Evolutionary conservation across 2,888 invertebrate genomes (phyloP).

Genomic region (Tenthredo notha): DNA sequence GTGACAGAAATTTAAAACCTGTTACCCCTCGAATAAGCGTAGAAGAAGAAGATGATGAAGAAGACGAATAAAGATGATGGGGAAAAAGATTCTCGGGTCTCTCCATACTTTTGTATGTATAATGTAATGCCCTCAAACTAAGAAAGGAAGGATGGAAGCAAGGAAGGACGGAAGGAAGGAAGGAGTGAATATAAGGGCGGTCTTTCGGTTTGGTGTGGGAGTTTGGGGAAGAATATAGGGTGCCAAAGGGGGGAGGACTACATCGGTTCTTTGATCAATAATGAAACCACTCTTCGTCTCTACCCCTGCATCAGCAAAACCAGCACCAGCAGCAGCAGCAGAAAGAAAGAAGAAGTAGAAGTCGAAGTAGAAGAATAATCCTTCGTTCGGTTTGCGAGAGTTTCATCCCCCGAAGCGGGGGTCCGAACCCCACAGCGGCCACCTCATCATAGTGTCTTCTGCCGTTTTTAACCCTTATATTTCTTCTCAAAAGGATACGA

Average conservation of each 20-base stretch:
- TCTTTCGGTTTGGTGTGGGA: constrained; percentile 34
- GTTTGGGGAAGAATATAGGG: constrained; percentile 1
- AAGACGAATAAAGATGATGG: neutral
- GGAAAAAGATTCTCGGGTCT: neutral
- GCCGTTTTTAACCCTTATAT: constrained; percentile 41
- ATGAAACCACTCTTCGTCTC: constrained; percentile 64
- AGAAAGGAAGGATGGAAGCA: neutral
- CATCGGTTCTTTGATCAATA: constrained; percentile 71
- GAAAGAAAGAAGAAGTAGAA: neutral
- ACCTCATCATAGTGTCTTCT: constrained; percentile 42
- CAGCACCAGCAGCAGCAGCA: neutral
- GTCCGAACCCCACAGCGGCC: neutral
- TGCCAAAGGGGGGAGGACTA: neutral
- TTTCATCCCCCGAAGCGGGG: constrained; percentile 1
- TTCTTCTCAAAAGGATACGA: neutral
- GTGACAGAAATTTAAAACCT: constrained; percentile 9
- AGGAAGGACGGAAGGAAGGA: constrained; percentile 2
- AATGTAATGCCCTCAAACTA: constrained; percentile 6
- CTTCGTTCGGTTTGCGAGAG: constrained; percentile 19
- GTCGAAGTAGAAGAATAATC: neutral
- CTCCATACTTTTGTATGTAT: constrained; percentile 14
- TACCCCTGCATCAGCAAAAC: constrained; percentile 12
- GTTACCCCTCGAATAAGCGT: neutral
- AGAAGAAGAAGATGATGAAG: neutral
- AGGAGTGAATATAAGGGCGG: constrained; percentile 42